A percentile compares a stretch with the other conserved stretches of the same genome.
Evolutionary conservation across 35 echinoderm and acorn worm species (phyloP).

Genomic region (Chiridota heheva): DNA sequence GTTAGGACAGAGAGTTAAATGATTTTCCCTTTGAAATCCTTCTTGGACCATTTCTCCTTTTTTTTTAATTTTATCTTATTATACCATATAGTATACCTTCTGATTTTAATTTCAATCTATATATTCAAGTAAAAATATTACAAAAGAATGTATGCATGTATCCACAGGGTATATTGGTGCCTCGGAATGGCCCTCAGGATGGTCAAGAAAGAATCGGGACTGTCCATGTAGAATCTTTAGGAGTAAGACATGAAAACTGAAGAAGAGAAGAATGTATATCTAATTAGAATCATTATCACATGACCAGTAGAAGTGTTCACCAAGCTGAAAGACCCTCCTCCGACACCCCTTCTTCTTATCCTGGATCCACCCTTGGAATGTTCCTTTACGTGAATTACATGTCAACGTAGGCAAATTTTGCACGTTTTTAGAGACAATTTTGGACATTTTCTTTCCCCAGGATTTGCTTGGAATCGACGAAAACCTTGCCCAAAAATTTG

Average conservation of each 20-base stretch:
- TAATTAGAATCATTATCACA: background rate
- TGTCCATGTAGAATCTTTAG: too few species aligned
- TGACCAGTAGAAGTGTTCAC: background rate
- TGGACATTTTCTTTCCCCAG: slow-evolving; percentile 31
- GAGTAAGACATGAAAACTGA: too few species aligned
- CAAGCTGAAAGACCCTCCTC: background rate
- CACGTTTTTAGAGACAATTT: background rate
- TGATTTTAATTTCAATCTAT: background rate
- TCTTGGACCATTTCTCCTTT: background rate
- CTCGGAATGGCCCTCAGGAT: too few species aligned
- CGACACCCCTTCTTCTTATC: background rate
- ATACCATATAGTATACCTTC: background rate
- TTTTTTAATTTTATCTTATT: background rate
- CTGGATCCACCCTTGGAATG: background rate
- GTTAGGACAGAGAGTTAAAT: slow-evolving; percentile 32
- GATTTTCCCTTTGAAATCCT: background rate
- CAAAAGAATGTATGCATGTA: background rate
- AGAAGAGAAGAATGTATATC: too few species aligned
- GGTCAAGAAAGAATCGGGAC: too few species aligned
- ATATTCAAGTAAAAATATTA: background rate
- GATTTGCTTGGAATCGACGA: slow-evolving; percentile 93
- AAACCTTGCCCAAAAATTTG: slow-evolving; percentile 68
- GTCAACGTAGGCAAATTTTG: background rate
- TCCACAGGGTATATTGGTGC: too few species aligned
- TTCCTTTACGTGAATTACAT: background rate